Conservation (phyloP, 2,797 vertebrate genomes). For the Sternotherus odoratus region DNA sequence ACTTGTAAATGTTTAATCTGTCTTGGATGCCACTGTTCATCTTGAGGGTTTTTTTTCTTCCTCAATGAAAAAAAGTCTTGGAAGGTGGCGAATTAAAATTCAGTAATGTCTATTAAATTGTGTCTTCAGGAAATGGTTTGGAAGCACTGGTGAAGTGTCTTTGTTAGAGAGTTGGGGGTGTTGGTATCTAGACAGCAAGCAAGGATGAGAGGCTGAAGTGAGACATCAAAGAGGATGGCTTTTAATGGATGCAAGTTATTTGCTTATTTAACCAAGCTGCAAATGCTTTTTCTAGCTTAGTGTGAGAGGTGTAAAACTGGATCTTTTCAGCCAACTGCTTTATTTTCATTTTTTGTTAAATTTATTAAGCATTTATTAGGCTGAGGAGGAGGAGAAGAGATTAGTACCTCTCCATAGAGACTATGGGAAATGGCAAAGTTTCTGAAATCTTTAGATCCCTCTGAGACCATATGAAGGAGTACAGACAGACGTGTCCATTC, state of each 20-base stretch:
- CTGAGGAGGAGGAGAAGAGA: not conserved
- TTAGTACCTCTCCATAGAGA: not conserved
- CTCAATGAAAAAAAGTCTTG: too few species aligned
- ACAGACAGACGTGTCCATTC: not conserved
- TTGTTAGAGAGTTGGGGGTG: too few species aligned
- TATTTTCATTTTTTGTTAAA: not conserved
- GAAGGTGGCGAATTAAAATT: too few species aligned
- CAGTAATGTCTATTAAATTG: too few species aligned
- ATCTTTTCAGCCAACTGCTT: not conserved
- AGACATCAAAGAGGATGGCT: too few species aligned
- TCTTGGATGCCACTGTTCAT: not conserved
- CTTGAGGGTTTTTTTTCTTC: too few species aligned
- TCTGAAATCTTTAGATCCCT: not conserved
- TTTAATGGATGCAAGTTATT: not conserved
- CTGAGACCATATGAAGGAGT: not conserved
- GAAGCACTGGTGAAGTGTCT: too few species aligned
- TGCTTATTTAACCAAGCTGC: not conserved
- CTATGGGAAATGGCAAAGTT: not conserved
- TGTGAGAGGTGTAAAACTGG: not conserved
- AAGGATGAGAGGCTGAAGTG: too few species aligned
- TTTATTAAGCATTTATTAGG: not conserved
- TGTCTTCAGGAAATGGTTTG: too few species aligned
- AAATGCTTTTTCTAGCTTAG: not conserved
- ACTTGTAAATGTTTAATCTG: not conserved
- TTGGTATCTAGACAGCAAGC: too few species aligned